Evolutionary conservation across 92 coral and sea anemone genomes (phyloP), one percentile per base, ranked within the genome.

Genomic region (Umimayanthus chanpuru): DNA sequence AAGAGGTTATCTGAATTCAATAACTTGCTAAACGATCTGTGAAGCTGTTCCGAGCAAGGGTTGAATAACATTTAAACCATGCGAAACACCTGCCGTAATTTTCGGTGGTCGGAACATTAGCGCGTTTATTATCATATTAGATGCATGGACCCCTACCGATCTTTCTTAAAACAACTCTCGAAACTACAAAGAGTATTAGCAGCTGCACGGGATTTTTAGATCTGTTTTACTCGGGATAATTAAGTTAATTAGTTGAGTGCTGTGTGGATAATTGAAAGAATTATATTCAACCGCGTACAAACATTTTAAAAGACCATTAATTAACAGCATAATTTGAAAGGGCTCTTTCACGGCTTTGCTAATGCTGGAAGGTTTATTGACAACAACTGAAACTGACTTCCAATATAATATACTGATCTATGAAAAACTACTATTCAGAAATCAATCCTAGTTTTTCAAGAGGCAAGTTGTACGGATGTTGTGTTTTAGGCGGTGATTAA

Each of bases 71-170:
- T 20, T 61, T 5, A 18, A 61, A 61, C 76, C 41, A 71, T 71
- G 76, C 76, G 39, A 71, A 32, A 71, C 79, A 75, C 30, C 79
- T 75, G 79, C 58, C 58, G 58, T 44, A 44, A 32, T 47, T 47
- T 47, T 47, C 12, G 10, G 10, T 47, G 50, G 10, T 47, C 50
- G 44, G 44, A 41, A 41, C 14, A 47, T 72, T 11, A 72, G 29
- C 29, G 76, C 20, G 14, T 28, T 29, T 72, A 43, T 73, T 32
- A 21, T 3, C 20, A 28, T 32, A 16, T 21, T 2, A 39, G 25
- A 61, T 20, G 1, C 7, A 61, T 3, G 68, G 21, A 10, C 79
- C 53, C 79, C 25, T 14, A 50, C 79, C 4, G 79, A 11, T 43
- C 79, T 75, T 40, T 39, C 4, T 75, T 75, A 36, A 9, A n/a